These are phyloP conservation scores for Malurus splendens DNA, from an alignment of 2,797 vertebrate genomes.

Conservation along the genomic window DNA sequence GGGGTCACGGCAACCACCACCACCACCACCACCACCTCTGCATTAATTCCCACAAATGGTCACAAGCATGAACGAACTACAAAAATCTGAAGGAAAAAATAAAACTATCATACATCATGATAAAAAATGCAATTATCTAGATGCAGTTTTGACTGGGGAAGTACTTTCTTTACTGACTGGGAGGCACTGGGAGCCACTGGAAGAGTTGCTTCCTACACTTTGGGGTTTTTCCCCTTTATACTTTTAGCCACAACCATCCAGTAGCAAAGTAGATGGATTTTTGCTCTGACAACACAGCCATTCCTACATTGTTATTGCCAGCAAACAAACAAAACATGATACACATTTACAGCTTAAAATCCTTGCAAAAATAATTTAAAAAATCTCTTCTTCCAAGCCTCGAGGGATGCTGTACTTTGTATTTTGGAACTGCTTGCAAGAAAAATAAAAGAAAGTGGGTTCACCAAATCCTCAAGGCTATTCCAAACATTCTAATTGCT, in stretches of 20 bases:
- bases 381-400: neutral
- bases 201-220: neutral
- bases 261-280: neutral
- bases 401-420: neutral
- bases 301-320: neutral
- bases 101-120: neutral
- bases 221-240: rapidly evolving
- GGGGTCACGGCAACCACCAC: neutral
- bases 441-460: constrained; percentile 22
- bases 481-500: neutral
- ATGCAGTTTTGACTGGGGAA: neutral
- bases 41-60: neutral
- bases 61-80: rapidly evolving
- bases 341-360: neutral
- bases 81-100: neutral
- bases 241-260: neutral
- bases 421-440: neutral
- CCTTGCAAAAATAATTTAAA: neutral
- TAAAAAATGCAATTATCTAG: neutral
- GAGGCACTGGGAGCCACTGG: neutral
- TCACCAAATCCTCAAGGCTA: constrained; percentile 20
- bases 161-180: neutral
- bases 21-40: neutral
- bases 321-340: constrained; percentile 20
- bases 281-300: neutral